These are phyloP conservation scores for Leptatherina wallacei DNA, from an alignment of 2,797 vertebrate species.

Conservation along the genomic window DNA sequence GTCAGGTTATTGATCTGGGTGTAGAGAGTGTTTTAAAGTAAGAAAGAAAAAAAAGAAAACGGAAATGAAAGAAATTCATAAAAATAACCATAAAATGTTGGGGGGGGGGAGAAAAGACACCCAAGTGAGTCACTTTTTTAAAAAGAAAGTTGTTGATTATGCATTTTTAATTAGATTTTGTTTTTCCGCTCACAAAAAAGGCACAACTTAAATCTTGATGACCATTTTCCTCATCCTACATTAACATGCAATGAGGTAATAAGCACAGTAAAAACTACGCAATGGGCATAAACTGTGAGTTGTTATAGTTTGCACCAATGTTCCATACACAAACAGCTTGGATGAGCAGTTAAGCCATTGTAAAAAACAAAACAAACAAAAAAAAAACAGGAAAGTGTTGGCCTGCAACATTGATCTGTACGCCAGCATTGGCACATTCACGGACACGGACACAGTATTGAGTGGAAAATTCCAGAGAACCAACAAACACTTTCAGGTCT, in stretches of 20 bases:
- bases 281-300: neutral
- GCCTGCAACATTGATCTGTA: constrained; percentile 24
- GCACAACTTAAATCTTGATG: neutral
- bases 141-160: neutral
- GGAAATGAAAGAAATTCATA: constrained; percentile 7
- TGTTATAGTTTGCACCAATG: neutral
- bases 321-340: neutral
- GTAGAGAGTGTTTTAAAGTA: constrained; percentile 12
- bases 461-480: constrained; percentile 33
- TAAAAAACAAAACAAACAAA: neutral
- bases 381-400: neutral
- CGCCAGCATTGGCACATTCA: constrained; percentile 25
- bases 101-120: neutral
- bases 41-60: neutral
- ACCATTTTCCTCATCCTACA: neutral
- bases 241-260: neutral
- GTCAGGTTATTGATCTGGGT: constrained; percentile 45
- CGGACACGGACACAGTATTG: constrained; percentile 33
- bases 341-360: neutral
- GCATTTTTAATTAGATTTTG: neutral
- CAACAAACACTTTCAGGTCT: constrained; percentile 31
- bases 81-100: neutral
- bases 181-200: neutral
- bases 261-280: neutral
- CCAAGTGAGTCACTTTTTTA: neutral